phyloP scores from a whole-genome alignment of 2,888 invertebrate species.

The Balanococcus diminutus region DNA sequence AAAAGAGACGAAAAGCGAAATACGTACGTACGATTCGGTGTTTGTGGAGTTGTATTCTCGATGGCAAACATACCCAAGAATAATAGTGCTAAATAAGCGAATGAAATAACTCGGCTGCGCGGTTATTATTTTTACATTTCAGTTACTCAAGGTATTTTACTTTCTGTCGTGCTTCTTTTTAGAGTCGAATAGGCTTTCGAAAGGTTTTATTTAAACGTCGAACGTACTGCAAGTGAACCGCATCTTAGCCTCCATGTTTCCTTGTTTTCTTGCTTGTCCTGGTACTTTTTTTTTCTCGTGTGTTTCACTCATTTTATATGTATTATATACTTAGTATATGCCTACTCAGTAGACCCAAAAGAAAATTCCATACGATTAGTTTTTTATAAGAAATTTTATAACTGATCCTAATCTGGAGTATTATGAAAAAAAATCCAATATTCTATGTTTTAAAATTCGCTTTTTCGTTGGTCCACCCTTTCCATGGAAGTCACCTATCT shows the following conservation, averaged over 20 bases:
- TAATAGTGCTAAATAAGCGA: constrained; percentile 21
- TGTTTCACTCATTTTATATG: background rate
- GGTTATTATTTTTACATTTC: constrained; percentile 24
- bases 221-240: background rate
- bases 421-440: no score
- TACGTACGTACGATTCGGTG: background rate
- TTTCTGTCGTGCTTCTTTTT: background rate
- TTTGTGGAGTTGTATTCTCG: constrained; percentile 32
- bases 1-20: constrained; percentile 5
- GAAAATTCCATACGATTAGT: no score
- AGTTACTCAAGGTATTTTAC: constrained; percentile 18
- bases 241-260: background rate
- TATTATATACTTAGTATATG: background rate
- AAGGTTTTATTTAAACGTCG: background rate
- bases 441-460: no score
- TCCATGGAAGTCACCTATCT: no score
- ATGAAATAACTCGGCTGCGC: background rate
- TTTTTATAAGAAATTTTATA: no score
- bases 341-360: no score
- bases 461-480: no score
- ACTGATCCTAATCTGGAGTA: no score
- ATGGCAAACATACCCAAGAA: constrained; percentile 22
- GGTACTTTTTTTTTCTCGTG: background rate
- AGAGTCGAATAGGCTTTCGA: background rate
- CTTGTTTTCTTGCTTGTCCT: background rate